Percentiles rank a stretch among this genome's conserved stretches.
Conservation (phyloP, 1,140 invertebrate genomes). For the Drosophila funebris region DNA sequence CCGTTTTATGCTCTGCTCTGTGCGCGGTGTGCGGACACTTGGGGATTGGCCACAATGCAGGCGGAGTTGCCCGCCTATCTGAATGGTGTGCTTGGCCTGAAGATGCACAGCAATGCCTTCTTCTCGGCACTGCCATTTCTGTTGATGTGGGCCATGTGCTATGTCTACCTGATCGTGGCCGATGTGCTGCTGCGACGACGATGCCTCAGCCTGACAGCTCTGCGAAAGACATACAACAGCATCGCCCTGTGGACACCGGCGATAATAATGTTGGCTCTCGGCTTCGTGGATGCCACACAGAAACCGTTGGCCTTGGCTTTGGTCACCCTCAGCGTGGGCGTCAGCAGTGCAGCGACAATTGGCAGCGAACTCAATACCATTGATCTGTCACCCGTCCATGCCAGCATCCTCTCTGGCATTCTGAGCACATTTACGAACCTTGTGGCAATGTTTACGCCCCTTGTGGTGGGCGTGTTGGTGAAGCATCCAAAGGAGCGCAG, state of each 20-base stretch:
- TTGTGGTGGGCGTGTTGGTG: slow-evolving; percentile 87
- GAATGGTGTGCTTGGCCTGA: slow-evolving; percentile 90
- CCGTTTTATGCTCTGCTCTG: slow-evolving; percentile 94
- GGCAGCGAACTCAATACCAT: slow-evolving; percentile 89
- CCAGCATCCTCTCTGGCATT: slow-evolving; percentile 88
- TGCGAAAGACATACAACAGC: slow-evolving; percentile 89
- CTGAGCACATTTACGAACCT: slow-evolving; percentile 90
- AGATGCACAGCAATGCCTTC: slow-evolving; percentile 90
- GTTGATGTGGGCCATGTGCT: slow-evolving; percentile 88
- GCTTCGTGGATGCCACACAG: slow-evolving; percentile 85
- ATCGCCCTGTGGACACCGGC: slow-evolving; percentile 87
- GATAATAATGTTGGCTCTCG: slow-evolving; percentile 86
- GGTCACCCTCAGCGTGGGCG: slow-evolving; percentile 89
- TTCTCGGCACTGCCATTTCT: slow-evolving; percentile 93
- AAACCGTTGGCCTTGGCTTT: slow-evolving; percentile 86
- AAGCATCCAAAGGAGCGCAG: slow-evolving; percentile 85
- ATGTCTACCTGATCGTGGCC: slow-evolving; percentile 87
- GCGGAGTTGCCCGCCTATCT: slow-evolving; percentile 96
- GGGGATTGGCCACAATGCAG: slow-evolving; percentile 96
- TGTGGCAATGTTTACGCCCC: slow-evolving; percentile 88
- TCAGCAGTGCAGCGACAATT: slow-evolving; percentile 90
- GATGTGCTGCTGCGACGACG: slow-evolving; percentile 86
- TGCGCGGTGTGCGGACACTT: slow-evolving; percentile 94
- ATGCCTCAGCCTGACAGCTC: slow-evolving; percentile 84
- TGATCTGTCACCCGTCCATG: slow-evolving; percentile 91